phyloP scores from a whole-genome alignment of 2,888 invertebrate species.

The Drosophila quinaria region DNA sequence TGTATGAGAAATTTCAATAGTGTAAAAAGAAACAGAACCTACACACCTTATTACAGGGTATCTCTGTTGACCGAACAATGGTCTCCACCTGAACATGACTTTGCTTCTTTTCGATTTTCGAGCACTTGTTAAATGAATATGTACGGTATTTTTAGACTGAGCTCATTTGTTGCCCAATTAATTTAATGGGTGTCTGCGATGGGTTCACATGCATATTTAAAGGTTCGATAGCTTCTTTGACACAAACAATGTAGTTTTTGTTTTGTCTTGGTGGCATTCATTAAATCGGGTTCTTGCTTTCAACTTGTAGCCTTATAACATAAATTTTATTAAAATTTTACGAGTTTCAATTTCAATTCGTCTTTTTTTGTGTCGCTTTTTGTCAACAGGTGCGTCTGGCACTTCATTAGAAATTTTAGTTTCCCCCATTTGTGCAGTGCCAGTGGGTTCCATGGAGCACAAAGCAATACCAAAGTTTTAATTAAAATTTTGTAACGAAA shows the following conservation, averaged over 20 bases:
- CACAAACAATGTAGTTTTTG: constrained; percentile 9
- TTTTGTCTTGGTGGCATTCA: constrained; percentile 17
- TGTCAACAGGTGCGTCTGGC: constrained; percentile 75
- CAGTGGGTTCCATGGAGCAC: constrained; percentile 11
- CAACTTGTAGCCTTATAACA: constrained; percentile 28
- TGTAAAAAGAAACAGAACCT: no score
- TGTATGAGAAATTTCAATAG: no score
- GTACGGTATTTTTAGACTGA: constrained; percentile 4
- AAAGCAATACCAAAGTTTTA: constrained; percentile 65
- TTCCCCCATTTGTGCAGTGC: constrained; percentile 6
- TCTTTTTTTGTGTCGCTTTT: not conserved
- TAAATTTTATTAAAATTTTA: constrained; percentile 62
- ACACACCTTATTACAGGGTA: not conserved
- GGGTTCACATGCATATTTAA: constrained; percentile 35
- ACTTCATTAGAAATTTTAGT: constrained; percentile 66
- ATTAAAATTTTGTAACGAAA: constrained; percentile 71
- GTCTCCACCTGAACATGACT: not conserved
- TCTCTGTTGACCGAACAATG: not conserved
- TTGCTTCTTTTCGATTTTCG: constrained; percentile 14
- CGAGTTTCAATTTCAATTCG: constrained; percentile 43
- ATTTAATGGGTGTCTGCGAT: constrained; percentile 11
- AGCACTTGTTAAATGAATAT: constrained; percentile 13
- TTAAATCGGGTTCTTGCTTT: constrained; percentile 29
- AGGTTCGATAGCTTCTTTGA: constrained; percentile 35
- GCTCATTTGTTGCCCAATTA: constrained; percentile 19